Conservation (phyloP, 1,140 invertebrate genomes). For the Stegodyphus dumicola region DNA sequence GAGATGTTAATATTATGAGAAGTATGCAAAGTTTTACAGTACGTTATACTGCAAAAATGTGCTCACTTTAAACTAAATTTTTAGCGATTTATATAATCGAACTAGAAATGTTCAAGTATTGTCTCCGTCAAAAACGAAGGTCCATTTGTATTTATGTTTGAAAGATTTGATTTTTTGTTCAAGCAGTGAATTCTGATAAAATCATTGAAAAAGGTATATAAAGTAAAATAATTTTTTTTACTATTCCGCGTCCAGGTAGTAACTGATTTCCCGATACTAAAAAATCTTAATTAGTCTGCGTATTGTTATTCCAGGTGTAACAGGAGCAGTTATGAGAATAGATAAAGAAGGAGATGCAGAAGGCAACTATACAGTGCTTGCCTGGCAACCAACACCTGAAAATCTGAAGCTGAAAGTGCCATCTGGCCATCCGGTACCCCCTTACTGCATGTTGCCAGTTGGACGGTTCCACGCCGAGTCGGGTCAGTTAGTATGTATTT, state of each 20-base stretch:
- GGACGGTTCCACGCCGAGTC: constrained; percentile 54
- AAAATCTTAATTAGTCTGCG: too few relatives aligned
- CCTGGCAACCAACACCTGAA: constrained; percentile 69
- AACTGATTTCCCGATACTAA: too few relatives aligned
- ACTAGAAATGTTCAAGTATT: too few relatives aligned
- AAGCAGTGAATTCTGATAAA: too few relatives aligned
- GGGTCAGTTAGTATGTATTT: constrained; percentile 13
- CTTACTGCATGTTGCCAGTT: constrained; percentile 62
- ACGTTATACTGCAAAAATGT: too few relatives aligned
- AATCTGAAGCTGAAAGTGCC: constrained; percentile 38
- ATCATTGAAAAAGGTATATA: background rate
- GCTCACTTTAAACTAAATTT: too few relatives aligned
- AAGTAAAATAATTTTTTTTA: background rate
- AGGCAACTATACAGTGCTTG: constrained; percentile 94
- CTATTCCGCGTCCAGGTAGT: background rate
- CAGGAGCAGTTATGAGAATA: constrained; percentile 88
- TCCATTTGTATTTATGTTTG: too few relatives aligned
- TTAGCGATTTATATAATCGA: too few relatives aligned
- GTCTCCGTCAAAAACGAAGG: too few relatives aligned
- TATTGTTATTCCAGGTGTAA: constrained; percentile 78
- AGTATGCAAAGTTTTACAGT: too few relatives aligned
- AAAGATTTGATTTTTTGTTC: too few relatives aligned
- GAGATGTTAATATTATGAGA: too few relatives aligned
- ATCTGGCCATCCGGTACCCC: background rate
- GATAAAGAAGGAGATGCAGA: constrained; percentile 95